Base-by-base conservation (phyloP, 2,113 vertebrate species). In the Brachypodius melanocephalos region DNA sequence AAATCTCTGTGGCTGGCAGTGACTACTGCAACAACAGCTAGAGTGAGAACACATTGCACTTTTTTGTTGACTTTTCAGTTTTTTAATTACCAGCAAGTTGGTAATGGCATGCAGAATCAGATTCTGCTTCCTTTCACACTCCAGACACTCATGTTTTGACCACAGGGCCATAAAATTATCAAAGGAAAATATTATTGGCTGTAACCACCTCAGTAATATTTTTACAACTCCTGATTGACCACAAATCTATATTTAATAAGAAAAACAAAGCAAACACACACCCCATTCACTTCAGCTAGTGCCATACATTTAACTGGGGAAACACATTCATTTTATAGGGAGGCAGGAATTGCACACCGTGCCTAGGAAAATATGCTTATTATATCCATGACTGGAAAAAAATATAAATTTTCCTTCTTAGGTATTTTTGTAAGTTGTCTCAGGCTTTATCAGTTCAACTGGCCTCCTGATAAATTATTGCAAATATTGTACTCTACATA, bases 241-340 rank as follows among this genome's bases (percentile, higher is more conserved):
- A 96, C 93, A 96, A 85, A 96, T 96, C 93, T 95, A 96, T 97
- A 96, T 94, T 96, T 96, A 96, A 96, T 96, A 96, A 94, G 94
- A 83, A 96, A 95, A 97, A 96, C 89, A 94, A 96, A 95, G 89
- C 63, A 88, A 96, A 96, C 93, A 96, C 89, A 94, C 88, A 95
- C 82, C 67, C 82, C 68, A 96, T 96, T 97, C 95, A 94, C 88
- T 93, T 90, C 55, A 71, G 63, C 51, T 67, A 42, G 54, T 77
- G 79, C 67, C 83, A 55, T 71, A 89, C 67, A 36, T 94, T 95
- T 89, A 81, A 67, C 78, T 85, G 51, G 82, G 63, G 74, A 95
- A 95, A 61, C 34, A n/a, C 46, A 59, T 80, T 94, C 55, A 34
- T 88, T 90, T 89, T 90, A 54, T 48, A 77, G 61, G 40, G 82